Base-by-base conservation (phyloP, 2,888 invertebrate species). In the Trichopoda pennipes region DNA sequence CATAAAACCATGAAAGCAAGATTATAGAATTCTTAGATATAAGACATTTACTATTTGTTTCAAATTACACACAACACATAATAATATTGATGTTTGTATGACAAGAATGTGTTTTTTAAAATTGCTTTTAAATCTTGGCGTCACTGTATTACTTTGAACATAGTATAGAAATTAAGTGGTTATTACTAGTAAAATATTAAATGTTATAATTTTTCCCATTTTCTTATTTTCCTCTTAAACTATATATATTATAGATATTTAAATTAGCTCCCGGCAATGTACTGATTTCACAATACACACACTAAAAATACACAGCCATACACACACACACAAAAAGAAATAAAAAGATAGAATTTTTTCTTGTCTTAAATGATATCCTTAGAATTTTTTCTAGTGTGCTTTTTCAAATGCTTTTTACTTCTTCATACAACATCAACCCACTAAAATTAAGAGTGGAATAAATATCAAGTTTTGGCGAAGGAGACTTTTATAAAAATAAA, bases 231-330 rank as follows among this genome's bases (percentile, higher is more conserved):
- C 16, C 6, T 63, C 61, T 81, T 76, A 44, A 74, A 76, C 77
- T 78, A n/a, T n/a, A n/a, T n/a, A n/a, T 83, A 76, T 81, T 85
- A 75, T 75, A 76, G 79, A 79, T 82, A 85, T 79, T 80, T 80
- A 82, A 81, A 85, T 77, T 81, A 68, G 60, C 72, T 68, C 58
- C 44, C 69, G 79, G 81, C 81, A 58, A 68, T 56, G 63, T 64
- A 72, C 76, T 73, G 75, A 80, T 66, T 76, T 69, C 44, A 44
- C 10, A 38, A 47, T 53, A 3, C 10, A 53, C 2, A 17, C 21
- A 35, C 35, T n/a, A n/a, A n/a, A n/a, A n/a, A 58, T 32, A 60
- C 66, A 61, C 23, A 58, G 47, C 32, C 32, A 68, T 51, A 38
- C 3, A 44, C 38, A 19, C 14, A 53, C 16, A 17, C 35, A 42